Evolutionary conservation across 2,113 vertebrate genomes (phyloP), one percentile per base, ranked within the genome.

Genomic region (Phylloscopus trochiloides): DNA sequence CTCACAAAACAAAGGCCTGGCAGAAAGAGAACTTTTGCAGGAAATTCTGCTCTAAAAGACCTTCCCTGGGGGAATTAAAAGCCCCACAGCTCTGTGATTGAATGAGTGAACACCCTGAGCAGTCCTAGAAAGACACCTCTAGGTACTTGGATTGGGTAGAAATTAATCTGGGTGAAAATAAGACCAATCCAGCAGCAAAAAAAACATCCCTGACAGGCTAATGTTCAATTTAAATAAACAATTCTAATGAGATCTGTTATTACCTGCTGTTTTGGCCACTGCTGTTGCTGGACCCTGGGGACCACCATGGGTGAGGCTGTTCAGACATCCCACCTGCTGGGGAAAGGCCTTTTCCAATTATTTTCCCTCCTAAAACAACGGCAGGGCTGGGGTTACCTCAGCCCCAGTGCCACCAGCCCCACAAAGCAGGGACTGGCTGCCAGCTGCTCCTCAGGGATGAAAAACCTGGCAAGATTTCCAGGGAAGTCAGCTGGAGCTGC

Each of bases 161-260:
- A 90, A 61, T 97, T 96, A 90, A 97, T 92, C 55, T 92, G 91
- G 58, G 83, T 92, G 70, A 82, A 95, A 92, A 94, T 61, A 92
- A 94, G 38, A 79, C 90, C 74, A 87, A 84, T 86, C 47, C 48
- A 96, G 92, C 81, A 97, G 88, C 85, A 84, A 97, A 97, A 40
- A 97, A 95, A n/a, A n/a, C 75, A 95, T 87, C 96, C 86, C 74
- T 98, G 96, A 95, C 96, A 96, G 98, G 89, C 95, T 98, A 97
- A 97, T 97, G 88, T 95, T 97, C 91, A 90, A 97, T 97, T 97
- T 97, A 97, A 98, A 98, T 98, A 98, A 98, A 97, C 97, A 97
- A 76, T 29, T 84, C 96, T 98, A 97, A 97, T 97, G 96, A 98
- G 96, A 98, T 97, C 97, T 98, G 97, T 97, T 97, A 96, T 97